phyloP scores from a whole-genome alignment of 2,888 invertebrate genomes.

The Sphecodes monilicornis region DNA sequence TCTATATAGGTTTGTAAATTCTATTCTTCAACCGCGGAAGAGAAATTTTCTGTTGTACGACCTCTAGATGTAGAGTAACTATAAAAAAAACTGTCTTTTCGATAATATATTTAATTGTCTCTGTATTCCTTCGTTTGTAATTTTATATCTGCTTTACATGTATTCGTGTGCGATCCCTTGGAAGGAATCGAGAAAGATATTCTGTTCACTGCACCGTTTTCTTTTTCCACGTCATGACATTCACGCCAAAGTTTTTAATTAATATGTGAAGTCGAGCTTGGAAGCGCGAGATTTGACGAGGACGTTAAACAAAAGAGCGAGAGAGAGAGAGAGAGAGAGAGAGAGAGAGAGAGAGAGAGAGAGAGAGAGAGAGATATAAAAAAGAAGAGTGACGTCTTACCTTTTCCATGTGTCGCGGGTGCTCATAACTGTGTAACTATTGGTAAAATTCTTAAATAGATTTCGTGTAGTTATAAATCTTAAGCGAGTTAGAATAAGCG shows the following conservation, averaged over 20 bases:
- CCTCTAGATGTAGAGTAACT: slow-evolving; percentile 46
- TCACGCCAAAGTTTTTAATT: slow-evolving; percentile 45
- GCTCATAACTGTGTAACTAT: slow-evolving; percentile 56
- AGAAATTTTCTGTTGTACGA: slow-evolving; percentile 56
- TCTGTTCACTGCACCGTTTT: slow-evolving; percentile 37
- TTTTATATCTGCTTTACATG: slow-evolving; percentile 52
- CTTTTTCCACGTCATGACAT: slow-evolving; percentile 40
- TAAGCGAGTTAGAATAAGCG: slow-evolving; percentile 49
- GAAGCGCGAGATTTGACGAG: slow-evolving; percentile 36
- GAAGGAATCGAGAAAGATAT: slow-evolving; percentile 26
- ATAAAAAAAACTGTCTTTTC: slow-evolving; percentile 51
- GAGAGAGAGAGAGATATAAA: neutral
- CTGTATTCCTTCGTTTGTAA: slow-evolving; percentile 53
- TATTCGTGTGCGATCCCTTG: slow-evolving; percentile 52
- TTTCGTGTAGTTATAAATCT: slow-evolving; percentile 56
- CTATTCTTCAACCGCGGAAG: slow-evolving; percentile 36
- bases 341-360: neutral
- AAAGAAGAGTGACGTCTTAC: slow-evolving; percentile 38
- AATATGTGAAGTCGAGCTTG: slow-evolving; percentile 44
- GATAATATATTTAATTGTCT: slow-evolving; percentile 63
- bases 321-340: neutral
- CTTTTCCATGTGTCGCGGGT: slow-evolving; percentile 57
- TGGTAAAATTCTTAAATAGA: slow-evolving; percentile 59
- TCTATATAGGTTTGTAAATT: slow-evolving; percentile 41
- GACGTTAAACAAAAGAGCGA: slow-evolving; percentile 21